Base-by-base conservation (phyloP, 2,888 invertebrate species). In the Amphimallon solstitiale region DNA sequence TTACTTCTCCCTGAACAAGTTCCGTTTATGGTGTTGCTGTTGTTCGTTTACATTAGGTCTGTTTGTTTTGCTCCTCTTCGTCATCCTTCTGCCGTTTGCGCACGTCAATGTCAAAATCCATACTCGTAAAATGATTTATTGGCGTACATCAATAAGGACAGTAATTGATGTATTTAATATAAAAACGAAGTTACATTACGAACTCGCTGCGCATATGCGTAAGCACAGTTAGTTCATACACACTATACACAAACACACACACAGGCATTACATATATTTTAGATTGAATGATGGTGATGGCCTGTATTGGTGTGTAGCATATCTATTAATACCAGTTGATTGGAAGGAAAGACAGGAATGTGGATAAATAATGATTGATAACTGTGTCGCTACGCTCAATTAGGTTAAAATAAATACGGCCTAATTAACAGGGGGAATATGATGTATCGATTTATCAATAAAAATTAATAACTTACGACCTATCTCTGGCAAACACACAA, bases 11-110 rank as follows among this genome's bases (percentile, higher is more conserved):
- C 29, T 29, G 29, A n/a, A 29, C 29, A 29, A 29, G 29, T 29
- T 51, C 51, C 10, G 51, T 51, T 51, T 51, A 51, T 51, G 51
- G 35, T 51, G 51, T 51, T 51, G 51, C 35, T 51, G 51, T 35
- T 35, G 51, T 51, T 51, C 51, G 51, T 51, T 51, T 51, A 51
- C 51, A 51, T 51, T 35, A 29, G 51, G 51, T 34, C 35, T 51
- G 51, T 51, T 51, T 51, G 51, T 35, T 35, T 15, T 15, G 7
- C 9, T 9, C 29, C 29, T 29, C 29, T 29, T 29, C 29, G n/a
- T n/a, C n/a, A n/a, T n/a, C n/a, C n/a, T n/a, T n/a, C n/a, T n/a
- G n/a, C n/a, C 9, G 7, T 2, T 29, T 29, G 29, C 29, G 29
- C 7, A 29, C 2, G 29, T 3, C 29, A 29, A 5, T 5, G 29